Evolutionary conservation across 1,140 invertebrate genomes (phyloP).

Genomic region (Pogonomyrmex barbatus): DNA sequence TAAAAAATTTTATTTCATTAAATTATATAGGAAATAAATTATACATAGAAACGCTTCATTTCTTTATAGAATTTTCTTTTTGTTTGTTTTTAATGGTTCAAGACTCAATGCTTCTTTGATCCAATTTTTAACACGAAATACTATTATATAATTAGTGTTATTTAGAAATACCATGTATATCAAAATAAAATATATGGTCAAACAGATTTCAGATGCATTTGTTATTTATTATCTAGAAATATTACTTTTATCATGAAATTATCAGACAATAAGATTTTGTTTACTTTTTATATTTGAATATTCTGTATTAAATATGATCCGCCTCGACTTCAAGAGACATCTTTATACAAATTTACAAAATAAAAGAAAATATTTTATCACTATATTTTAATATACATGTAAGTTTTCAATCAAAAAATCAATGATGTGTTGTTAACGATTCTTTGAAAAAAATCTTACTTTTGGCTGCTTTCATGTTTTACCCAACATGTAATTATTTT

Average conservation of each 20-base stretch:
- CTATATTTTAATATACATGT: not conserved
- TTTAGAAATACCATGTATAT: not conserved
- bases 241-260: not conserved
- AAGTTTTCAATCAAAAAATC: not conserved
- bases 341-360: not conserved
- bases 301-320: not conserved
- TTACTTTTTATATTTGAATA: not conserved
- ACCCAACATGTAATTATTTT: slow-evolving; percentile 11
- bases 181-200: slow-evolving; percentile 11
- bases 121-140: no score
- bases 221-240: not conserved
- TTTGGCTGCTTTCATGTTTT: not conserved
- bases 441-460: slow-evolving; percentile 23
- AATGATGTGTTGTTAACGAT: not conserved
- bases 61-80: no score
- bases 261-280: not conserved
- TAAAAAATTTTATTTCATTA: not conserved
- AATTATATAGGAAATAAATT: not conserved
- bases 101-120: no score
- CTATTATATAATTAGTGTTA: no score
- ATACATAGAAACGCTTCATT: not conserved
- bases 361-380: not conserved
- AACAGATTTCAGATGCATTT: not conserved
- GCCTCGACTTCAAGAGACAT: not conserved
- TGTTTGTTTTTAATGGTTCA: no score